Evolutionary conservation across 2,797 vertebrate genomes (phyloP).

Genomic region (Danio aesculapii): DNA sequence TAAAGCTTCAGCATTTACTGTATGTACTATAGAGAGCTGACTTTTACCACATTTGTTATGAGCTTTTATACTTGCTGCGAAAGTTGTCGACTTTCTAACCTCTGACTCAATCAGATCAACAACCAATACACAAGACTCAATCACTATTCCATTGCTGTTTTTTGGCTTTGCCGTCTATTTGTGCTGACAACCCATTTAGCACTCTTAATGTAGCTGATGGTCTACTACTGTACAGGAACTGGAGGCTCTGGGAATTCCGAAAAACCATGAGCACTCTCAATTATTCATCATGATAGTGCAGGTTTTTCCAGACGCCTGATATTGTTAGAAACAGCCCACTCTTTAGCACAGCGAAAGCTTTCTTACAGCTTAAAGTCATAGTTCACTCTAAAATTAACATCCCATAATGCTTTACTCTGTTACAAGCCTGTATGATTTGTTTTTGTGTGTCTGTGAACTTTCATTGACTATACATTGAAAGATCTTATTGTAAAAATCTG

Average conservation of each 20-base stretch:
- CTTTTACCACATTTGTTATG: background rate
- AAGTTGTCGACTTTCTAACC: background rate
- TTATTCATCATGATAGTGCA: constrained; percentile 37
- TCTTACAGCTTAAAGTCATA: background rate
- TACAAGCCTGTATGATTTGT: background rate
- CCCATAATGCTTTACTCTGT: background rate
- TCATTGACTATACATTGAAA: background rate
- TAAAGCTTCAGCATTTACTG: background rate
- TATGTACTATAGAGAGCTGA: background rate
- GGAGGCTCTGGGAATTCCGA: background rate
- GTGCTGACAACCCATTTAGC: constrained; percentile 36
- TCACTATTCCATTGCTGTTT: background rate
- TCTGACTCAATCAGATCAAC: background rate
- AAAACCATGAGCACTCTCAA: constrained; percentile 7
- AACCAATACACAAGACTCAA: background rate
- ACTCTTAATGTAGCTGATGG: background rate
- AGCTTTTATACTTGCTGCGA: background rate
- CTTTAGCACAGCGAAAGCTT: constrained; percentile 1
- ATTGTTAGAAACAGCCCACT: constrained; percentile 7
- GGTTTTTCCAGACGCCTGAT: constrained; percentile 20
- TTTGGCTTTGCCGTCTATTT: constrained; percentile 25
- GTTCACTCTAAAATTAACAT: background rate
- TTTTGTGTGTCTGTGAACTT: background rate
- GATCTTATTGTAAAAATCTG: background rate
- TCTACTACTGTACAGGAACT: background rate